Conservation (phyloP, 2,888 invertebrate species). For the Dicycla oo region DNA sequence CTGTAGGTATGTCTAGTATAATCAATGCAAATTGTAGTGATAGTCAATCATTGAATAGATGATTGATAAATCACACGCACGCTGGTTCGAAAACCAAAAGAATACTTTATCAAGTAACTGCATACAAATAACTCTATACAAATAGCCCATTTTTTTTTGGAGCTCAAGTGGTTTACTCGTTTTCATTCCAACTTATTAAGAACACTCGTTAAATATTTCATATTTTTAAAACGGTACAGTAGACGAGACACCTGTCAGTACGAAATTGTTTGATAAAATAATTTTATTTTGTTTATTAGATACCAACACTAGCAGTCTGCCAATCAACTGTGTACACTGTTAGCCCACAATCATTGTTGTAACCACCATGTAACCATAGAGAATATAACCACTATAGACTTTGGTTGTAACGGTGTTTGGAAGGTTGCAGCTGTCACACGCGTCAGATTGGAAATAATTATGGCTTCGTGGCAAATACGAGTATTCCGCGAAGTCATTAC, state of each 20-base stretch:
- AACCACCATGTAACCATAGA: too few relatives aligned
- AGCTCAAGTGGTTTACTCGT: background rate
- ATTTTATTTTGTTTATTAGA: background rate
- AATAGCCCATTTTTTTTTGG: background rate
- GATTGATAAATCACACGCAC: background rate
- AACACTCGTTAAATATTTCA: background rate
- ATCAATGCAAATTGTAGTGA: conserved; percentile 31
- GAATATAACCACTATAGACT: too few relatives aligned
- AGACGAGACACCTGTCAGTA: background rate
- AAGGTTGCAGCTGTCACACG: background rate
- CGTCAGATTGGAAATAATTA: conserved; percentile 17
- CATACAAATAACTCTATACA: background rate
- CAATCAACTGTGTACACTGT: background rate
- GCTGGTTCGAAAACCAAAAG: background rate
- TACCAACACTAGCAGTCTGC: background rate
- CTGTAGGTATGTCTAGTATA: conserved; percentile 27
- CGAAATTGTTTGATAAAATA: background rate
- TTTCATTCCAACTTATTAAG: background rate
- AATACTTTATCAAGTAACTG: background rate
- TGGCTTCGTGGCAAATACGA: conserved; percentile 26
- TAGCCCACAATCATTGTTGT: background rate
- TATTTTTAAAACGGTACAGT: too few relatives aligned
- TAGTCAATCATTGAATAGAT: conserved; percentile 12
- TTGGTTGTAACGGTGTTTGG: background rate
- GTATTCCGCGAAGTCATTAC: conserved; percentile 61